phyloP scores from a whole-genome alignment of 2,888 invertebrate species.

The Cephus spinipes region DNA sequence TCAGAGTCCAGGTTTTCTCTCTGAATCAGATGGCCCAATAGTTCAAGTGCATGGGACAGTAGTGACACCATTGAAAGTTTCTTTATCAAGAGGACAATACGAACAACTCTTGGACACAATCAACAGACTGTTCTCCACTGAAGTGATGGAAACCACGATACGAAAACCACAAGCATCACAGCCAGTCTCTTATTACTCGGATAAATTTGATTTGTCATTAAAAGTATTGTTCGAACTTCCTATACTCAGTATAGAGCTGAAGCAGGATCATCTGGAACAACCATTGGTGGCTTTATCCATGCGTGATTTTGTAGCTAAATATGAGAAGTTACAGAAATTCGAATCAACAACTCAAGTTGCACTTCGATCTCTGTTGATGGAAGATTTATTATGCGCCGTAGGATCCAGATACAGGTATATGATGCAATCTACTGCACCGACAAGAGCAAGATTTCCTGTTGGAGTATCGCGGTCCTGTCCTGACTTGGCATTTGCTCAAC shows the following conservation, averaged over 20 bases:
- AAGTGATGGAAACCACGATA: constrained; percentile 56
- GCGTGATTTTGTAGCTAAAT: constrained; percentile 83
- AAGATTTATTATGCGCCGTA: constrained; percentile 84
- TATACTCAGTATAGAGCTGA: constrained; percentile 80
- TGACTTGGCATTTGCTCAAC: constrained; percentile 70
- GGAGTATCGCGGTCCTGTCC: constrained; percentile 83
- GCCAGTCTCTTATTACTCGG: constrained; percentile 43
- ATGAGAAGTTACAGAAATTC: constrained; percentile 75
- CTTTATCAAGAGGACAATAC: constrained; percentile 87
- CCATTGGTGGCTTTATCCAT: constrained; percentile 88
- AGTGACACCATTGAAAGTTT: constrained; percentile 86
- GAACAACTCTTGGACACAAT: constrained; percentile 87
- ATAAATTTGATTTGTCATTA: constrained; percentile 56
- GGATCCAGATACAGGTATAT: constrained; percentile 86
- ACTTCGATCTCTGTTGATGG: constrained; percentile 88
- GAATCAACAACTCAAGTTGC: constrained; percentile 84
- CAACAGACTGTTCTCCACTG: constrained; percentile 59
- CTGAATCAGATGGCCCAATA: constrained; percentile 51
- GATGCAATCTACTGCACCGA: constrained; percentile 77
- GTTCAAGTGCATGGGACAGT: constrained; percentile 75
- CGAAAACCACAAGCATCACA: constrained; percentile 44
- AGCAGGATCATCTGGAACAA: constrained; percentile 79
- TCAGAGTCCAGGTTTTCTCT: constrained; percentile 47
- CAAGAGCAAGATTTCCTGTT: constrained; percentile 48
- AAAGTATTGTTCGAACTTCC: constrained; percentile 80